phyloP scores from a whole-genome alignment of 2,888 invertebrate genomes.

The Dioctria rufipes region DNA sequence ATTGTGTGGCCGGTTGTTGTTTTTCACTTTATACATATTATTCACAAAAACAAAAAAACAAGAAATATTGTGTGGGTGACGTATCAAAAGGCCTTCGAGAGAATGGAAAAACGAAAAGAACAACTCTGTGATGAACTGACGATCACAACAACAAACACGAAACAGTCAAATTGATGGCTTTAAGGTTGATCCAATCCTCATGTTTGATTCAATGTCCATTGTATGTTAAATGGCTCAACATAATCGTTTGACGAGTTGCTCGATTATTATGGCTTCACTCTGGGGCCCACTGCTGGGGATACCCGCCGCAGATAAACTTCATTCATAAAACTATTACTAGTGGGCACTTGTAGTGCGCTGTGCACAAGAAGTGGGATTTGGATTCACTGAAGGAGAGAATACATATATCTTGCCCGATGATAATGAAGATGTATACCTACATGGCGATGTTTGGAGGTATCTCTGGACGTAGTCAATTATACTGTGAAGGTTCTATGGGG shows the following conservation, averaged over 20 bases:
- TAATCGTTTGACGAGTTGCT: constrained; percentile 51
- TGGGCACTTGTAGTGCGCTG: no score
- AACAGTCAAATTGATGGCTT: constrained; percentile 43
- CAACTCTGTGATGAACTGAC: background rate
- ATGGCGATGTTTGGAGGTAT: no score
- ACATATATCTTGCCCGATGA: no score
- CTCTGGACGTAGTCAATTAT: background rate
- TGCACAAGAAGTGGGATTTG: no score
- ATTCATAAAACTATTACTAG: constrained; percentile 37
- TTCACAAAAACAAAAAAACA: no score
- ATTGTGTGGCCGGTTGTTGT: constrained; percentile 51
- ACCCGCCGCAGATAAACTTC: constrained; percentile 3
- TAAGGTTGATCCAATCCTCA: constrained; percentile 47
- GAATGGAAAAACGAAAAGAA: background rate
- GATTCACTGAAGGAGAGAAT: no score
- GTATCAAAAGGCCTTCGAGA: background rate
- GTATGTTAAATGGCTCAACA: constrained; percentile 57
- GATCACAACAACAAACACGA: constrained; percentile 10
- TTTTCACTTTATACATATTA: background rate
- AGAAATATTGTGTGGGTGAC: constrained; percentile 42
- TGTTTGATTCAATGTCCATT: constrained; percentile 57
- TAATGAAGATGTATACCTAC: no score
- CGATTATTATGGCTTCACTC: constrained; percentile 34
- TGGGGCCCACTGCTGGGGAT: constrained; percentile 9
- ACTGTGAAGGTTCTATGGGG: background rate